Base-by-base conservation (phyloP, 2,888 invertebrate genomes). In the Drosophila nr. fundita region DNA sequence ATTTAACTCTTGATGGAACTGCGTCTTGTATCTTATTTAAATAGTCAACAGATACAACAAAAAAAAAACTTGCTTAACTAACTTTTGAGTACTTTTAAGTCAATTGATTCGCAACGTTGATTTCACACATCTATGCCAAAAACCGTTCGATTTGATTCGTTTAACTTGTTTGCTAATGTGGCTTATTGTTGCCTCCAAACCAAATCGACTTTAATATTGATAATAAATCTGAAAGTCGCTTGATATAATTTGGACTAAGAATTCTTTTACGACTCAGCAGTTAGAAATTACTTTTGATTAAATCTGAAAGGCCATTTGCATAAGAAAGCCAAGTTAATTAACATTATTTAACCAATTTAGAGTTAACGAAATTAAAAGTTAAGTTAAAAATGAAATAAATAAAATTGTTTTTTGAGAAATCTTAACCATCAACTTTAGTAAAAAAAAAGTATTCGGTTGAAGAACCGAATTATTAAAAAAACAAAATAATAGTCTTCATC, bases 151-250 rank as follows among this genome's bases (percentile, higher is more conserved):
- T 38, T 64, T 5, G 13, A 30, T 21, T 59, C 38, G 8, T 21
- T 10, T 4, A 66, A 60, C 69, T 63, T 13, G 62, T 66, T 74
- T 60, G 29, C 27, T 29, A 29, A 49, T 57, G 65, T 62, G 53
- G 18, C 42, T 59, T 36, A 60, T 65, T 75, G 69, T 74, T 27
- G 48, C 45, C 66, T 18, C 36, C 29, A 32, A 54, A 36, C 13
- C 42, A 13, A 45, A 21, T 57, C 34, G 38, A 34, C 64, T 52
- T 49, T 54, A 18, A n/a, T 2, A 29, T 50, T 57, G 18, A 60
- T 72, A 75, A 67, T 53, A 32, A 70, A 57, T 60, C 62, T 60
- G 76, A 78, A 71, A 70, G 36, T 32, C 69, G 42, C 21, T 71
- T 76, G 34, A 67, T 76, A 81, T 69, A 67, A 53, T 11, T 38